phyloP scores from a whole-genome alignment of 2,797 vertebrate genomes.

The Acipenser ruthenus region DNA sequence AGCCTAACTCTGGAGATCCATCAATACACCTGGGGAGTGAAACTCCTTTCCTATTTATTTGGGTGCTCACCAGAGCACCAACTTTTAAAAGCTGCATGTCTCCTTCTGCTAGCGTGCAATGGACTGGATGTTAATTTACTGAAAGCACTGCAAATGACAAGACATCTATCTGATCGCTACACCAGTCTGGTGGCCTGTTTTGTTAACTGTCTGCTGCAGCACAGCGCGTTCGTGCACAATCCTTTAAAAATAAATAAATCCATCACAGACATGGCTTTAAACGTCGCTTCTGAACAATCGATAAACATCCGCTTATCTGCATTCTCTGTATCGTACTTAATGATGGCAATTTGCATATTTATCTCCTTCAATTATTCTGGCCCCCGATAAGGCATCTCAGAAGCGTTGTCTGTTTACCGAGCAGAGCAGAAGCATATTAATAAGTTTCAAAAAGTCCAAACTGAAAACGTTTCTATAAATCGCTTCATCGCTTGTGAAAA shows the following conservation, averaged over 20 bases:
- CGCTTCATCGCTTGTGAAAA: constrained; percentile 40
- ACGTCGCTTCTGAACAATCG: background rate
- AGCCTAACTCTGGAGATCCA: background rate
- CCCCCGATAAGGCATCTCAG: background rate
- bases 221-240: too few species aligned
- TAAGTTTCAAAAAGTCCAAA: constrained; percentile 10
- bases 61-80: background rate
- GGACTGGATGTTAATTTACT: too few species aligned
- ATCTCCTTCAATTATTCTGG: constrained; percentile 1
- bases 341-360: background rate
- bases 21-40: constrained; percentile 1
- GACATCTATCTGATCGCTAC: too few species aligned
- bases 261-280: too few species aligned
- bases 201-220: too few species aligned
- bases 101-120: background rate
- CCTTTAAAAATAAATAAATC: too few species aligned
- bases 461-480: too few species aligned
- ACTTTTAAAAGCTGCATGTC: background rate
- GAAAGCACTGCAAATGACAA: too few species aligned
- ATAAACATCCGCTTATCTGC: background rate
- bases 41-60: background rate
- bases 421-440: too few species aligned
- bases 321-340: background rate
- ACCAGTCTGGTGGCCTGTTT: too few species aligned
- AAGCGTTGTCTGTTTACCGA: too few species aligned